Evolutionary conservation across 2,113 vertebrate species (phyloP), one percentile per base, ranked within the genome.

Genomic region (Actenoides hombroni): DNA sequence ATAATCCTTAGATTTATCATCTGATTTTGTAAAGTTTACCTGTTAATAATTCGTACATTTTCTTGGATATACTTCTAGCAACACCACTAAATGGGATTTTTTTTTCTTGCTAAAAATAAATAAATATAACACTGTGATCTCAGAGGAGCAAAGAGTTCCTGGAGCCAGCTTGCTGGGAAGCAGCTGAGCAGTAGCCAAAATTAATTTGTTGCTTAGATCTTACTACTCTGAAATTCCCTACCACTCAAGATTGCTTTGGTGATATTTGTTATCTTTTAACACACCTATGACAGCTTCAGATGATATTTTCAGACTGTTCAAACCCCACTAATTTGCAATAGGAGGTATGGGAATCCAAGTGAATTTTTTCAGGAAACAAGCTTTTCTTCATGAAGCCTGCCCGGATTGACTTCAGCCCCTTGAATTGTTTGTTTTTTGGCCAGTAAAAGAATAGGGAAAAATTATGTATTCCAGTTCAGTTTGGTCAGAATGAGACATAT

Each of bases 21-120:
- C 70, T 83, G 59, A 85, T 65, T 80, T 3, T 61, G 21, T 53
- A 59, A 80, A 51, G 24, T 6, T 76, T 73, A 42, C 40, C 5
- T 76, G 53, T 88, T 69, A 69, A 73, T 88, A 94, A 93, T 93
- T 82, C 16, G 57, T 71, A 86, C 24, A 9, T 94, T 87, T 91
- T 85, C 48, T 71, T 90, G 61, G 78, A 31, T 85, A 51, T 65
- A 48, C 35, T 64, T 92, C 37, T 76, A 76, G 29, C 46, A 85
- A 60, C 28, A 64, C 35, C 33, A 78, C 29, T 57, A 68, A 86
- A 85, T 71, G 26, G 16, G 37, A 49, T 57, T 51, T 51, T 18
- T 25, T 91, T 80, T 61, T 61, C 60, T 67, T 78, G 74, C 21
- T 86, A 68, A 79, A 92, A 71, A 91, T 11, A 81, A 95, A 37